Evolutionary conservation across 2,888 invertebrate genomes (phyloP).

Genomic region (Sinopyrophorus schimmeli): DNA sequence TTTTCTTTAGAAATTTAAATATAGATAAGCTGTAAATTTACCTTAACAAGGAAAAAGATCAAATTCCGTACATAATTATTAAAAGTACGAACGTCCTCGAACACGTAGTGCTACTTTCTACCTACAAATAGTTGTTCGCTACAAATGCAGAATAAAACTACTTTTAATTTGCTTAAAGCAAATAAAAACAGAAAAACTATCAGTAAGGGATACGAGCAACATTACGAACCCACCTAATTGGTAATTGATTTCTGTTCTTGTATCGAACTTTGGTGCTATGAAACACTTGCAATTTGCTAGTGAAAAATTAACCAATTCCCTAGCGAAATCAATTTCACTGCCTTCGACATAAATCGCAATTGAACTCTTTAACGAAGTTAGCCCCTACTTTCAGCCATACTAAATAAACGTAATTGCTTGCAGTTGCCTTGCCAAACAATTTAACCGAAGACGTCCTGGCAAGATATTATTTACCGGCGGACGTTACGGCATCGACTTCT

Average conservation of each 20-base stretch:
- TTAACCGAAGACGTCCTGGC: conserved; percentile 64
- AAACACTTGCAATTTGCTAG: conserved; percentile 19
- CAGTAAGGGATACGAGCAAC: no score
- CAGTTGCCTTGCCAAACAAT: conserved; percentile 63
- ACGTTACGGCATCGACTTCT: conserved; percentile 49
- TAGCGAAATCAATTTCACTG: conserved; percentile 16
- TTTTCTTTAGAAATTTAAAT: no score
- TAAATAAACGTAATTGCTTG: conserved; percentile 37
- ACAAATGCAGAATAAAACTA: no score
- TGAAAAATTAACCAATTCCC: conserved; percentile 27
- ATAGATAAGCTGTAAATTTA: no score
- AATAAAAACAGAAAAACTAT: no score
- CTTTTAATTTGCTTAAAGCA: no score
- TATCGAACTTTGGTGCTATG: neutral
- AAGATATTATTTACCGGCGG: conserved; percentile 64
- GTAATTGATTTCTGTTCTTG: conserved; percentile 1
- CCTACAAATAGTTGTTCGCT: no score
- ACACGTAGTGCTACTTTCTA: no score
- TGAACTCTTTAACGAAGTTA: conserved; percentile 24
- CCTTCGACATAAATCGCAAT: conserved; percentile 22
- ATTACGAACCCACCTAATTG: no score
- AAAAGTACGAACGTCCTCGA: no score
- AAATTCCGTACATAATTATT: no score
- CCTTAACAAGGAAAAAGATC: no score
- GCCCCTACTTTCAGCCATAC: conserved; percentile 16